Evolutionary conservation across 2,888 invertebrate genomes (phyloP).

Genomic region (Xiphydria camelus): DNA sequence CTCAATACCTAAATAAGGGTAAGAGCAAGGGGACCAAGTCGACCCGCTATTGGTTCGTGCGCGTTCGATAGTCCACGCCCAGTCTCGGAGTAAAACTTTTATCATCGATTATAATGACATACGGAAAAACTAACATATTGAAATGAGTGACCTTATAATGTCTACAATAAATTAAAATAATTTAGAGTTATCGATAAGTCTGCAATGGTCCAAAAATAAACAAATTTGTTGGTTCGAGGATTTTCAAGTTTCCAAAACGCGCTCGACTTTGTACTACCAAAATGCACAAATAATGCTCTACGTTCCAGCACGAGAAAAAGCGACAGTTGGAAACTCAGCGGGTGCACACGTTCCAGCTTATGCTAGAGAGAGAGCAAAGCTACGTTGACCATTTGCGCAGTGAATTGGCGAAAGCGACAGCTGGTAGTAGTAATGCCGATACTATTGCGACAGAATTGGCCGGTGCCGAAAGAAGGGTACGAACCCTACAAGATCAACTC

Average conservation of each 20-base stretch:
- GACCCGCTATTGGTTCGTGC: no score
- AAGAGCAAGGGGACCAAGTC: no score
- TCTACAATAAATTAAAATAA: no score
- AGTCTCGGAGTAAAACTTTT: no score
- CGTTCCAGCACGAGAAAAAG: slow-evolving; percentile 78
- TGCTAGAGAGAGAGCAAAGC: slow-evolving; percentile 86
- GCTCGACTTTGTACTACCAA: background rate
- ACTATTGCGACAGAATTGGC: slow-evolving; percentile 59
- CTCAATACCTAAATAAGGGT: no score
- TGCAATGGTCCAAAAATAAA: no score
- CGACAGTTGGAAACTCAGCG: slow-evolving; percentile 82
- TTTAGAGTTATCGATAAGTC: no score
- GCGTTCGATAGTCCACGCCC: no score
- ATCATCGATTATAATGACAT: no score
- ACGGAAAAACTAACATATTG: background rate
- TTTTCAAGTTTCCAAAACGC: background rate
- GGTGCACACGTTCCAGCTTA: slow-evolving; percentile 82
- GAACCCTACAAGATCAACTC: slow-evolving; percentile 65
- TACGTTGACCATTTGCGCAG: slow-evolving; percentile 79
- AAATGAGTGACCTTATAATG: background rate
- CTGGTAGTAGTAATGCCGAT: slow-evolving; percentile 54
- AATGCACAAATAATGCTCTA: slow-evolving; percentile 18
- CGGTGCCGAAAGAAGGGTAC: slow-evolving; percentile 65
- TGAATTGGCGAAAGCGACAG: slow-evolving; percentile 61
- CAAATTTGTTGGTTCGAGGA: slow-evolving; percentile 5